Evolutionary conservation across 2,113 vertebrate genomes (phyloP), one percentile per base, ranked within the genome.

Genomic region (Xiphophorus hellerii): DNA sequence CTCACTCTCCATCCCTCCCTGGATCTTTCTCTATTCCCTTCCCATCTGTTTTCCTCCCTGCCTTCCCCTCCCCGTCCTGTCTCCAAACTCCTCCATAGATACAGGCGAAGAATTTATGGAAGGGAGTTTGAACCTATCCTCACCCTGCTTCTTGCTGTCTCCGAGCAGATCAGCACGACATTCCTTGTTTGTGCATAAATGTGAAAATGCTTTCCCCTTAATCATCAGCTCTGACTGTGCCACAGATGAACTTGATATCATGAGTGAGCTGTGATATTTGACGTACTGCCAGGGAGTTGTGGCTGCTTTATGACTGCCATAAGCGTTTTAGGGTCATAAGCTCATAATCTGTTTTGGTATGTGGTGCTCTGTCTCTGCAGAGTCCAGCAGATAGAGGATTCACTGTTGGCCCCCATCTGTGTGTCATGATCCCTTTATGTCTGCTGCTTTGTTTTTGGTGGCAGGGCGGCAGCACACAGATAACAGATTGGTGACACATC

Each of bases 321-420:
- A 89, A 90, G 89, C 89, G 71, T 91, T 91, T 92, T 88, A 91
- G 60, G 54, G 39, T 73, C 69, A 39, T 90, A 91, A 93, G 70
- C 87, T 91, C 83, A 88, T 94, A 89, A 94, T 87, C 89, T 87
- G 92, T 91, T 92, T 92, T 86, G 81, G 85, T 88, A 72, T 91
- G 83, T 89, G 85, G 37, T 82, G 63, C 1, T 42, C 42, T 71
- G 17, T 54, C 71, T 83, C 67, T 71, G 64, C 63, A 74, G 82
- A 60, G 14, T 73, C 81, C 77, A 87, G 72, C 87, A 92, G 75
- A 82, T 84, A 82, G 80, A 60, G 14, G 63, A 37, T 35, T 74
- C 33, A 29, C 54, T 20, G 64, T 81, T 83, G 78, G 78, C 73
- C 80, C 20, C 58, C 12, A 4, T 82, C 35, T 63, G 66, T 74